Evolutionary conservation across 2,888 invertebrate species (phyloP).

Genomic region (Metopia argyrocephala): DNA sequence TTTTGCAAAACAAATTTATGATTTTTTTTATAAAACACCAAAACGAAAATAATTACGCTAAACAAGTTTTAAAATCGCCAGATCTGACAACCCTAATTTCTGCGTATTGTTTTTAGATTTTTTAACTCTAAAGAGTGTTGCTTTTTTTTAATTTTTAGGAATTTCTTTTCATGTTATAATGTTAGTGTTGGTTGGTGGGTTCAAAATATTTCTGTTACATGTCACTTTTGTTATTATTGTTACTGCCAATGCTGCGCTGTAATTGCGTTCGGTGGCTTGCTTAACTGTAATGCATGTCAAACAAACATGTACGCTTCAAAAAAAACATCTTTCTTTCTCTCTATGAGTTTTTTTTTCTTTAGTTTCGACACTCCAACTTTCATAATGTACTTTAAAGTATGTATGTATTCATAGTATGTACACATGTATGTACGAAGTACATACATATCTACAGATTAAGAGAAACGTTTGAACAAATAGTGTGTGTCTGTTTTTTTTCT

Average conservation of each 20-base stretch:
- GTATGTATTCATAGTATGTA: not conserved
- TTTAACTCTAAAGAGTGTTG: conserved; percentile 18
- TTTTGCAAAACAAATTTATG: too few relatives aligned
- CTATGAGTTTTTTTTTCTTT: not conserved
- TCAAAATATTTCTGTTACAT: conserved; percentile 45
- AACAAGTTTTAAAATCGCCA: too few relatives aligned
- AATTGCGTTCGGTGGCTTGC: too few relatives aligned
- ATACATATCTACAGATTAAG: not conserved
- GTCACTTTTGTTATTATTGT: conserved; percentile 10
- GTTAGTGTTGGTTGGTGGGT: conserved; percentile 30
- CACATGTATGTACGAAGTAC: not conserved
- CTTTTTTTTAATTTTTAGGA: conserved; percentile 5
- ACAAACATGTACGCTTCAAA: conserved; percentile 50
- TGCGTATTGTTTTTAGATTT: not conserved
- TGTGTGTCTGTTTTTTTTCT: too few relatives aligned
- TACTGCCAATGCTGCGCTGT: not conserved
- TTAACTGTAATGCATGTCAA: conserved; percentile 50
- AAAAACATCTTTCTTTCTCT: conserved; percentile 16
- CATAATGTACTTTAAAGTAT: not conserved
- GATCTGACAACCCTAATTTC: too few relatives aligned
- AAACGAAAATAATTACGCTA: too few relatives aligned
- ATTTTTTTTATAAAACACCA: too few relatives aligned
- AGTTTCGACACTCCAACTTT: conserved; percentile 43
- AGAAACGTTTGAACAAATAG: not conserved
- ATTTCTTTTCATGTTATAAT: not conserved